phyloP scores from a whole-genome alignment of 2,113 vertebrate species.

The Pachyramphus minor region DNA sequence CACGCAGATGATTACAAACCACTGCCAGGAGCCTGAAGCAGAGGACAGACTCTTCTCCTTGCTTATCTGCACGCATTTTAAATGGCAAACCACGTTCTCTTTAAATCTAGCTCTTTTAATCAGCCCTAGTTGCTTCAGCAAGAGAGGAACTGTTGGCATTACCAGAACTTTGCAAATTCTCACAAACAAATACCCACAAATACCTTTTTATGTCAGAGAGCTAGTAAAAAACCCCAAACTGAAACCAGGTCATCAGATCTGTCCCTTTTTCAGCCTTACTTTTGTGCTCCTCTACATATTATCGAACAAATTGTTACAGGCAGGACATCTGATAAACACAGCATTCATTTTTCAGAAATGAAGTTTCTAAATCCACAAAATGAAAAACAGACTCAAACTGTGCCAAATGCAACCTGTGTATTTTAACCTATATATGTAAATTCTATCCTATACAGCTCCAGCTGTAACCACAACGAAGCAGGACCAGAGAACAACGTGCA shows the following conservation, averaged over 20 bases:
- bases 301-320: neutral
- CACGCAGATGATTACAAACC: neutral
- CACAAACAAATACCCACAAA: neutral
- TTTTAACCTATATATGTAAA: neutral
- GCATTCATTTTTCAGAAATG: neutral
- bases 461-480: neutral
- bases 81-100: neutral
- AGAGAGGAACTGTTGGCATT: neutral
- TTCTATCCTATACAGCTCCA: neutral
- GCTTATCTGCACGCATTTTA: neutral
- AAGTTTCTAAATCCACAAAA: neutral
- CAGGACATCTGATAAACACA: neutral
- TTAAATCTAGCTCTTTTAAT: neutral
- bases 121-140: neutral
- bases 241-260: slow-evolving; percentile 12
- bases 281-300: neutral
- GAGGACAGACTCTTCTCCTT: neutral
- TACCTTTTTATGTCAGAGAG: neutral
- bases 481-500: neutral
- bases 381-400: neutral
- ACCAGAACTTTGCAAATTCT: neutral
- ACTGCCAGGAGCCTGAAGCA: neutral
- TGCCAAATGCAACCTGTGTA: neutral
- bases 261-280: neutral
- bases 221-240: neutral